A percentile compares a stretch with the other conserved stretches of the same genome.
Conservation (phyloP, 1,140 invertebrate genomes). For the Ips nitidus region DNA sequence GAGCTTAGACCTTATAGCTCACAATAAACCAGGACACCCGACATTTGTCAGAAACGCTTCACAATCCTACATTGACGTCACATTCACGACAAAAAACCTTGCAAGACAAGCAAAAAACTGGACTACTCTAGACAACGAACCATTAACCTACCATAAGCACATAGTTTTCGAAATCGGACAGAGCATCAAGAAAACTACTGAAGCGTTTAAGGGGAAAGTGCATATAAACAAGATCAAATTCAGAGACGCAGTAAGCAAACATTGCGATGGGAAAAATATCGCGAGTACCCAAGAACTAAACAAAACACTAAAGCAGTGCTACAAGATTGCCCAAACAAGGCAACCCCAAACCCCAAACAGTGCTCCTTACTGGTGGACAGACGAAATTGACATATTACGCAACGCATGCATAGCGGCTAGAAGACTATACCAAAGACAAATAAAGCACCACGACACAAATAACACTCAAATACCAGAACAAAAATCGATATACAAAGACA, state of each 20-base stretch:
- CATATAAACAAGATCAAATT: slow-evolving; percentile 1
- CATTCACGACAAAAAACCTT: slow-evolving; percentile 1
- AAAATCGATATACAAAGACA: neutral
- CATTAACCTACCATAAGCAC: slow-evolving; percentile 13
- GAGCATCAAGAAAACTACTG: neutral
- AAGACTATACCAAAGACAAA: neutral
- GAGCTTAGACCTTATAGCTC: slow-evolving; percentile 3
- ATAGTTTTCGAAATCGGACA: neutral
- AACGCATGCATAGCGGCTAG: neutral
- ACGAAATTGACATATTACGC: neutral
- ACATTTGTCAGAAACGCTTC: slow-evolving; percentile 1
- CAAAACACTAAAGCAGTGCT: neutral
- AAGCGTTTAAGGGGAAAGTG: neutral
- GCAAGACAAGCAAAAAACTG: neutral
- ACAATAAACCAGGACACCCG: slow-evolving; percentile 4
- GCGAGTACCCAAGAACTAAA: neutral
- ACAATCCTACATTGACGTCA: slow-evolving; percentile 13
- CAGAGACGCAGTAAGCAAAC: neutral
- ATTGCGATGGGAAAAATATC: neutral
- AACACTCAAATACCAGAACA: neutral
- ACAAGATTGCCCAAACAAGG: neutral
- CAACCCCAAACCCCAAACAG: neutral
- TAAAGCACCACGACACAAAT: neutral
- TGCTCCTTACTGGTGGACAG: slow-evolving; percentile 10
- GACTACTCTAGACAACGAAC: slow-evolving; percentile 12